Percentiles rank a stretch among this genome's conserved stretches.
Conservation (phyloP, 2,888 invertebrate genomes). For the Stegophylla sp. region DNA sequence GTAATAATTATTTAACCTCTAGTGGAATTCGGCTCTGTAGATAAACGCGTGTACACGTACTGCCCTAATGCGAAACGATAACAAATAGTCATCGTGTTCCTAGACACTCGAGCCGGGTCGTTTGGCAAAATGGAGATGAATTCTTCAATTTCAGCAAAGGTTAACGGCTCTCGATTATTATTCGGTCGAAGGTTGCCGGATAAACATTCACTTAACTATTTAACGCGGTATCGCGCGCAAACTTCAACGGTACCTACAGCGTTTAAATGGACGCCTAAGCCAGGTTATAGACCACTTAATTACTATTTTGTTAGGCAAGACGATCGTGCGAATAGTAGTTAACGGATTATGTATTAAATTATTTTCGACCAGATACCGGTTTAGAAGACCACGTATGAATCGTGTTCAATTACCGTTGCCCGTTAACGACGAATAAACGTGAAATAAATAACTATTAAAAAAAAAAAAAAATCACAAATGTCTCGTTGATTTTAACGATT, state of each 20-base stretch:
- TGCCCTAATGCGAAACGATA: conserved; percentile 13
- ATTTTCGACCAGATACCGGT: not conserved
- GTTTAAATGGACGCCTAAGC: conserved; percentile 19
- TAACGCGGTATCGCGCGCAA: conserved; percentile 45
- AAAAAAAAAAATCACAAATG: too few relatives aligned
- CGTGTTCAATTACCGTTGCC: too few relatives aligned
- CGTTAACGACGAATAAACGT: not conserved
- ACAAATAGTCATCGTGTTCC: conserved; percentile 30
- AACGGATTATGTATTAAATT: not conserved
- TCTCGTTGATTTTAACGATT: too few relatives aligned
- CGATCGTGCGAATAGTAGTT: not conserved
- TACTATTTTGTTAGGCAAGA: conserved; percentile 29
- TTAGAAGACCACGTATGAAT: not conserved
- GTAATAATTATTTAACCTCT: too few relatives aligned
- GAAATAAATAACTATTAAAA: too few relatives aligned
- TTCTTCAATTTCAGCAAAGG: conserved; percentile 35
- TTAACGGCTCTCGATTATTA: conserved; percentile 35
- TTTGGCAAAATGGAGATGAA: conserved; percentile 9
- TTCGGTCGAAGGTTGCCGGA: conserved; percentile 38
- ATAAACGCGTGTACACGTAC: too few relatives aligned
- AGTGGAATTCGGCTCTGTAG: too few relatives aligned
- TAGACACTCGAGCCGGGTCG: not conserved
- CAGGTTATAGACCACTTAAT: conserved; percentile 4
- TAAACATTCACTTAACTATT: conserved; percentile 44
- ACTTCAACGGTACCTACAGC: conserved; percentile 34